Evolutionary conservation across 2,888 invertebrate species (phyloP).

Genomic region (Lathronympha strigana): DNA sequence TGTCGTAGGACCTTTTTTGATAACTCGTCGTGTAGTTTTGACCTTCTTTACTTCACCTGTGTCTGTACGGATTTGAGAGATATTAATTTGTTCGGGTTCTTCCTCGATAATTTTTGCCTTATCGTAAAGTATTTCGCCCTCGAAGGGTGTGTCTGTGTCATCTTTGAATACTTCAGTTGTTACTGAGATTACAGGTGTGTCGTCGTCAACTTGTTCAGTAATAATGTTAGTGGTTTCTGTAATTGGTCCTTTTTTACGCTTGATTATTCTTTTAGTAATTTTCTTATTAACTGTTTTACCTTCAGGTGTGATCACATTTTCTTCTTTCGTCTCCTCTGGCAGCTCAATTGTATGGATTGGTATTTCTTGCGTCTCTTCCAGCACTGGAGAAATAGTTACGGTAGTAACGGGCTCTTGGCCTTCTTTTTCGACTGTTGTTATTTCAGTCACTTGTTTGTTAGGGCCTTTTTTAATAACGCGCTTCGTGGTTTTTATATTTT

Average conservation of each 20-base stretch:
- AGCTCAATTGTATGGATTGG: conserved; percentile 51
- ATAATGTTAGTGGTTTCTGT: conserved; percentile 58
- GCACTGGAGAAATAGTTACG: conserved; percentile 58
- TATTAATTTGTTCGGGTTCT: background rate
- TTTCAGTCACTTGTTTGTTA: conserved; percentile 61
- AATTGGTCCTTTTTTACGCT: conserved; percentile 50
- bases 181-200: background rate
- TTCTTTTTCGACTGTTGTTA: conserved; percentile 57
- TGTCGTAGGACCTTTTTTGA: conserved; percentile 61
- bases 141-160: background rate
- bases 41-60: background rate
- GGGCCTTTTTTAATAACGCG: conserved; percentile 58
- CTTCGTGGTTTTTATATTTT: conserved; percentile 52
- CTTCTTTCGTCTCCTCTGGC: conserved; percentile 45
- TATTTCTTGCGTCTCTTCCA: conserved; percentile 45
- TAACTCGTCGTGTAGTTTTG: background rate
- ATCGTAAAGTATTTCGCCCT: background rate
- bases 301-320: background rate
- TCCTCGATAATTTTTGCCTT: background rate
- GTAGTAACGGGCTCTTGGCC: conserved; percentile 48
- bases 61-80: conserved; percentile 1
- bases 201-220: conserved; percentile 44
- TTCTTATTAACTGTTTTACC: conserved; percentile 52
- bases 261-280: conserved; percentile 48
- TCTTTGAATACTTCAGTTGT: background rate